Conservation (phyloP, 2,888 invertebrate species). For the Lycaena phlaeas region DNA sequence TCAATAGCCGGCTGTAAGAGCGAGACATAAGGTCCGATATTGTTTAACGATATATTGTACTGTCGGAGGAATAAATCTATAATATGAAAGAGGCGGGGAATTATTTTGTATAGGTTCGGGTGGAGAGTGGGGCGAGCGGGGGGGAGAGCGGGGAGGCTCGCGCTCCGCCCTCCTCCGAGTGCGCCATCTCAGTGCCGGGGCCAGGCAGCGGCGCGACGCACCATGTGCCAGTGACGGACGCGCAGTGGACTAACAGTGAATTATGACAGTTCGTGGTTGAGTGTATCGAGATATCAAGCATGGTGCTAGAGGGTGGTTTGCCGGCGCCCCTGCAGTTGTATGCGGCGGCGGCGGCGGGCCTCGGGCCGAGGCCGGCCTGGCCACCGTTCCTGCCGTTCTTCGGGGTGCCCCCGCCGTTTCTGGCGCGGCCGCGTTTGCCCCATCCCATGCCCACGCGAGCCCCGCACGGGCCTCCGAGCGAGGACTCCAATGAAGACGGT, state of each 20-base stretch:
- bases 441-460: constrained; percentile 54
- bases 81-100: constrained; percentile 70
- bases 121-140: too few species aligned
- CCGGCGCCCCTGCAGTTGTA: constrained; percentile 81
- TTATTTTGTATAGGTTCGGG: constrained; percentile 56
- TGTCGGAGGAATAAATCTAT: constrained; percentile 68
- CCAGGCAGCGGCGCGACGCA: constrained; percentile 29
- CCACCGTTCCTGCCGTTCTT: constrained; percentile 76
- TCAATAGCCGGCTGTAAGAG: constrained; percentile 60
- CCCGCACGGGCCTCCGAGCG: constrained; percentile 67
- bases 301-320: constrained; percentile 79
- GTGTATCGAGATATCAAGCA: constrained; percentile 52
- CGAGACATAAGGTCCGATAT: constrained; percentile 61
- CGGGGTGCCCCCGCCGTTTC: constrained; percentile 72
- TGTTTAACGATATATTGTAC: constrained; percentile 53
- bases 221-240: constrained; percentile 12
- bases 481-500: constrained; percentile 70
- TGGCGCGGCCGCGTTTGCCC: constrained; percentile 56
- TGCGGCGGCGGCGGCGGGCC: constrained; percentile 78
- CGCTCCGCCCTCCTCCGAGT: constrained; percentile 49
- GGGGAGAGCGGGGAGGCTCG: constrained; percentile 44
- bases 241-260: constrained; percentile 4
- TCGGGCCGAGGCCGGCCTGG: constrained; percentile 71
- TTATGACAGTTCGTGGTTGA: constrained; percentile 5
- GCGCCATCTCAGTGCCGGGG: constrained; percentile 68